A percentile compares a stretch with the other conserved stretches of the same genome.
Conservation (phyloP, 2,113 vertebrate species). For the Orthonyx spaldingii region DNA sequence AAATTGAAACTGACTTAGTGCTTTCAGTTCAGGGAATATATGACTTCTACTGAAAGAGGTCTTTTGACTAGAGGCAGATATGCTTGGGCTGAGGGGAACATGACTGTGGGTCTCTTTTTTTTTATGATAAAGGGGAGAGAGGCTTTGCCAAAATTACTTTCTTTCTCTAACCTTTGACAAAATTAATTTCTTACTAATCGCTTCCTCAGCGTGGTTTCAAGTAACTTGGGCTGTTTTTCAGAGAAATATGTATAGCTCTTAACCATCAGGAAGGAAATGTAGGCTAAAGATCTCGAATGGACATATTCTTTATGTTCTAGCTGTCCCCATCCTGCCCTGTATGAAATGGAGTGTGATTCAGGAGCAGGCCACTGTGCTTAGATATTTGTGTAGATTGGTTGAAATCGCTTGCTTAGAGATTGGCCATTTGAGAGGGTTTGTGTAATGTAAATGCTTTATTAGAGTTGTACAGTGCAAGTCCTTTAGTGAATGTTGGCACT, state of each 20-base stretch:
- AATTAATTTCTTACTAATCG: no score
- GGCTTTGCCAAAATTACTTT: neutral
- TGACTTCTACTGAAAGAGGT: neutral
- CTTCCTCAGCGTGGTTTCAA: no score
- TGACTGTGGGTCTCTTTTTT: neutral
- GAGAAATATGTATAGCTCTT: neutral
- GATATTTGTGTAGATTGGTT: neutral
- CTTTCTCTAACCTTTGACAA: no score
- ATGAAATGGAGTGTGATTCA: neutral
- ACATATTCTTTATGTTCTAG: fast-evolving
- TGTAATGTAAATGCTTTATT: neutral
- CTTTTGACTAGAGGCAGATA: neutral
- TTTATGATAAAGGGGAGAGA: neutral
- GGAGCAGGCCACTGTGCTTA: neutral
- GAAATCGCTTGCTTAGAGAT: neutral
- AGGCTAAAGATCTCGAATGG: neutral
- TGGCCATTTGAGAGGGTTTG: neutral
- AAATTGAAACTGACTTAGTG: neutral
- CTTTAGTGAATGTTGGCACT: neutral
- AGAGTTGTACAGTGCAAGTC: neutral
- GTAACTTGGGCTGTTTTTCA: neutral
- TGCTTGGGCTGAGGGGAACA: neutral
- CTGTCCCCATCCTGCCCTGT: neutral
- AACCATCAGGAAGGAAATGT: neutral
- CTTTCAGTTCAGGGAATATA: neutral